These are phyloP conservation scores for Orbicella faveolata DNA, from an alignment of 64 coral and sea anemone genomes.

Conservation along the genomic window DNA sequence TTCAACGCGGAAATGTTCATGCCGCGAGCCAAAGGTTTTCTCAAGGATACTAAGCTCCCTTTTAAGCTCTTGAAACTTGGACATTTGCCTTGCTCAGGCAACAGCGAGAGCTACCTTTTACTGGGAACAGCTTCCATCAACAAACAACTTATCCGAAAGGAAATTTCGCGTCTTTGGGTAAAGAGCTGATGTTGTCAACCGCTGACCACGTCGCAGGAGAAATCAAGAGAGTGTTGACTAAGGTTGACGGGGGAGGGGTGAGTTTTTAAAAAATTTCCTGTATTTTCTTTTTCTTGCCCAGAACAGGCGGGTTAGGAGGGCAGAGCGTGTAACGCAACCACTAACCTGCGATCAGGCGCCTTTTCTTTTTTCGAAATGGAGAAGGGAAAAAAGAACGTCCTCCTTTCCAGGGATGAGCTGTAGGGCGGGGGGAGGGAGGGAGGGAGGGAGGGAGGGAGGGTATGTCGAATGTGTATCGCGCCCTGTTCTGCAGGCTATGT, in stretches of 20 bases:
- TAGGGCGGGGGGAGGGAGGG: too few species aligned
- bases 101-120: slow-evolving; percentile 21
- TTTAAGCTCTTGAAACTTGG: slow-evolving; percentile 99
- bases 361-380: too few species aligned
- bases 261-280: too few species aligned
- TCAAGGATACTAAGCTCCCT: slow-evolving; percentile 97
- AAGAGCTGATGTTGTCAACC: not conserved
- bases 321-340: too few species aligned
- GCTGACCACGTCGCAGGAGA: not conserved
- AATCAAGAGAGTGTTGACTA: too few species aligned
- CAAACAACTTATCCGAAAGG: slow-evolving; percentile 1
- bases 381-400: too few species aligned
- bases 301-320: too few species aligned
- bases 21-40: slow-evolving; percentile 78
- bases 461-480: too few species aligned
- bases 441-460: not conserved
- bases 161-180: slow-evolving; percentile 6
- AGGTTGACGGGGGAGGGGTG: not conserved
- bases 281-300: too few species aligned
- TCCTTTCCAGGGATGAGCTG: too few species aligned
- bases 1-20: slow-evolving; percentile 89
- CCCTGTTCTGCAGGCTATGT: too few species aligned
- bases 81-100: slow-evolving; percentile 93
- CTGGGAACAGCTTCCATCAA: slow-evolving; percentile 37
- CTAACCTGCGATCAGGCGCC: too few species aligned